phyloP scores from a whole-genome alignment of 2,888 invertebrate species.

The Chydorus sphaericus region DNA sequence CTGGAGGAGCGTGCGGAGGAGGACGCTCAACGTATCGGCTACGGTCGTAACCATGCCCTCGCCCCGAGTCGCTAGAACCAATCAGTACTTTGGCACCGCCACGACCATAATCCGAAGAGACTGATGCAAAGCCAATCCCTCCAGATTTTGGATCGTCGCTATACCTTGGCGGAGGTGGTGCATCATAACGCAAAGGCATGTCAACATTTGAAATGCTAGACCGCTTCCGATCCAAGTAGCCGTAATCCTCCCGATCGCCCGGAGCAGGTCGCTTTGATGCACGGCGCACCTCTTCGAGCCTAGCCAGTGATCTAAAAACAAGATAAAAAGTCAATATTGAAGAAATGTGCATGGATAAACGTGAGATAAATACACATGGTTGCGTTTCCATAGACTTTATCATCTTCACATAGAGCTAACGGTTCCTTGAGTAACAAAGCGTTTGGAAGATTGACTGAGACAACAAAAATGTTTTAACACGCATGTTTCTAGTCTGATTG shows the following conservation, averaged over 20 bases:
- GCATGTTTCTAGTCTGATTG: too few relatives aligned
- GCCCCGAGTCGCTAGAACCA: conserved; percentile 18
- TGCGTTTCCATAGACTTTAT: too few relatives aligned
- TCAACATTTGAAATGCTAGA: conserved; percentile 19
- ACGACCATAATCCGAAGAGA: background rate
- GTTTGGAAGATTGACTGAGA: too few relatives aligned
- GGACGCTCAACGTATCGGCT: conserved; percentile 18
- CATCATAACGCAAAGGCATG: background rate
- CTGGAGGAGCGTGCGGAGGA: conserved; percentile 17
- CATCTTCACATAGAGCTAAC: too few relatives aligned
- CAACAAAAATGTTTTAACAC: too few relatives aligned
- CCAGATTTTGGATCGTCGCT: background rate
- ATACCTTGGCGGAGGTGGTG: background rate
- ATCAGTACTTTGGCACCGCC: background rate
- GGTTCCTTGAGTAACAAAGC: too few relatives aligned
- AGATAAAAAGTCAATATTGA: background rate
- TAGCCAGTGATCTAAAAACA: conserved; percentile 19
- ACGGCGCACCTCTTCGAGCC: conserved; percentile 42
- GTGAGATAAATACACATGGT: too few relatives aligned
- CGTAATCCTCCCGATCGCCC: conserved; percentile 30
- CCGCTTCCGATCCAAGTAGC: conserved; percentile 27
- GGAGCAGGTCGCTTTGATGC: conserved; percentile 39
- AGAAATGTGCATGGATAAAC: too few relatives aligned
- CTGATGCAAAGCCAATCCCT: background rate
- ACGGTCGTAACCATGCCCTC: conserved; percentile 15